Conservation (phyloP, 2,888 invertebrate genomes). For the Onchidella celtica region DNA sequence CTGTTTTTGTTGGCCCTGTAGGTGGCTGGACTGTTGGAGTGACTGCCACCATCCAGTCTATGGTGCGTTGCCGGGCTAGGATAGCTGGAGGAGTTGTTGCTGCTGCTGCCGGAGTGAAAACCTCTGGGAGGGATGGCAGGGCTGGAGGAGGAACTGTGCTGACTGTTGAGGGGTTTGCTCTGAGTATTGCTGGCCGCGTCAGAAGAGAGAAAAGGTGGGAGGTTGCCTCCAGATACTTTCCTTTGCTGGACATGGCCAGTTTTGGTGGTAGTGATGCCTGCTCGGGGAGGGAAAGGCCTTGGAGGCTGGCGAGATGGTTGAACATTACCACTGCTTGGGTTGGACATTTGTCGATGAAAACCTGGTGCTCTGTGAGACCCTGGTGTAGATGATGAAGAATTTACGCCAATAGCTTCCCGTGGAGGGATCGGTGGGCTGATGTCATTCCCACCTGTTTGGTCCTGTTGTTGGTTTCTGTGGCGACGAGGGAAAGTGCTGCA, state of each 20-base stretch:
- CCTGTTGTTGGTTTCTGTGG: constrained; percentile 20
- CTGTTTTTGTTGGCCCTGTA: background rate
- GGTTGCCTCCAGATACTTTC: background rate
- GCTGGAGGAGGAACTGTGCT: constrained; percentile 10
- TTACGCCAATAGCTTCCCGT: constrained; percentile 7
- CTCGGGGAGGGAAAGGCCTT: constrained; percentile 17
- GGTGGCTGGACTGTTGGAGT: background rate
- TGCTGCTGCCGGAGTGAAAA: background rate
- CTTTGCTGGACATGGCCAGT: constrained; percentile 44
- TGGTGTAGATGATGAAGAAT: background rate
- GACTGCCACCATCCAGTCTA: constrained; percentile 6
- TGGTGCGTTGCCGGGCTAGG: constrained; percentile 19
- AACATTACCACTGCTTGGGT: background rate
- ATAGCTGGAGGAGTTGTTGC: background rate
- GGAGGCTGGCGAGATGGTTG: background rate
- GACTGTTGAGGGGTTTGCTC: background rate
- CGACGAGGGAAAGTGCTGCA: constrained; percentile 49
- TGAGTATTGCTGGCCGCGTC: background rate
- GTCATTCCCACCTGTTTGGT: constrained; percentile 17
- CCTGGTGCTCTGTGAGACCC: background rate
- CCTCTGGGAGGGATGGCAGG: constrained; percentile 4
- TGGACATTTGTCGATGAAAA: constrained; percentile 35
- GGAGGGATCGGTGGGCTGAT: constrained; percentile 27
- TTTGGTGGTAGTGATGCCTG: constrained; percentile 38
- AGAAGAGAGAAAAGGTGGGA: background rate